phyloP scores from a whole-genome alignment of 1,140 invertebrate species.

The Melitaea cinxia region DNA sequence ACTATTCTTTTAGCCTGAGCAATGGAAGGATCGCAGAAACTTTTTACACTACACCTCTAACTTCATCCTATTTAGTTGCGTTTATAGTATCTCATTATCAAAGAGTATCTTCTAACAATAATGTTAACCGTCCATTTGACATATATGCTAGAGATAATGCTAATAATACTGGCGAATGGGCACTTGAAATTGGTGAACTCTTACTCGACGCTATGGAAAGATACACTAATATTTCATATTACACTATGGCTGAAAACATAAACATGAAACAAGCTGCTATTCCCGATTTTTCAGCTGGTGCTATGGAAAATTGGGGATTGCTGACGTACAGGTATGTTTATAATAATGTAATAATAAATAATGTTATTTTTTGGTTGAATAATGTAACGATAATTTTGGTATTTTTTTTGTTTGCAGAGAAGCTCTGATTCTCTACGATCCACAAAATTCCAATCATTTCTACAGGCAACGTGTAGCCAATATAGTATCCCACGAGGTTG shows the following conservation, averaged over 20 bases:
- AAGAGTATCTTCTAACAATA: slow-evolving; percentile 42
- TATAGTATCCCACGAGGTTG: slow-evolving; percentile 76
- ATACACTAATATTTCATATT: slow-evolving; percentile 80
- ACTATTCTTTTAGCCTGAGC: slow-evolving; percentile 15
- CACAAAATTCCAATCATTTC: slow-evolving; percentile 60
- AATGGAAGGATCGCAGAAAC: slow-evolving; percentile 57
- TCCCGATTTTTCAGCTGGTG: slow-evolving; percentile 88
- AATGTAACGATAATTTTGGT: background rate
- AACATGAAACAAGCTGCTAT: slow-evolving; percentile 86
- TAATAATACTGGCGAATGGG: slow-evolving; percentile 83
- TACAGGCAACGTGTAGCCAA: slow-evolving; percentile 82
- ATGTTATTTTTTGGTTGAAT: too few species aligned
- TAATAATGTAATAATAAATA: background rate
- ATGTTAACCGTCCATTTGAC: slow-evolving; percentile 77
- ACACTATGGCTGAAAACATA: slow-evolving; percentile 72
- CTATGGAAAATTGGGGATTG: slow-evolving; percentile 85
- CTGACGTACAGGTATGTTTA: slow-evolving; percentile 84
- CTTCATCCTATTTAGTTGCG: slow-evolving; percentile 94
- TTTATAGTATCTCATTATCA: slow-evolving; percentile 91
- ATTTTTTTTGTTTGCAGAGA: slow-evolving; percentile 53
- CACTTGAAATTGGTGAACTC: slow-evolving; percentile 77
- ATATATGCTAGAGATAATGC: slow-evolving; percentile 88
- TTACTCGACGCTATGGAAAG: slow-evolving; percentile 77
- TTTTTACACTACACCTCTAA: slow-evolving; percentile 84
- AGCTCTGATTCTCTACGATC: slow-evolving; percentile 64